Conservation (phyloP, 2,113 vertebrate species). For the Zootoca vivipara region DNA sequence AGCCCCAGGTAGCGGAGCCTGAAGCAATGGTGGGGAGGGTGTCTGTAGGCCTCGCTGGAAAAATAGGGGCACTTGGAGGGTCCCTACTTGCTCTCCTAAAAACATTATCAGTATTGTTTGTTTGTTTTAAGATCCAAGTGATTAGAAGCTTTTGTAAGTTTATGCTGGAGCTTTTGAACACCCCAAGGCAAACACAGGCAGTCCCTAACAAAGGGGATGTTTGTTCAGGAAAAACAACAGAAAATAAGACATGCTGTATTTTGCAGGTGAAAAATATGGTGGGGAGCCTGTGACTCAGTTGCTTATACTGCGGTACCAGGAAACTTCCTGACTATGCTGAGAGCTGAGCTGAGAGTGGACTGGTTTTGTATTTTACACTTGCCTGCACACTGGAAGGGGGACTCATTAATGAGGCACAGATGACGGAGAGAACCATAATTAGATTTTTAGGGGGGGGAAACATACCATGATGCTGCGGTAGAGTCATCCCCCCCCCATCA, state of each 20-base stretch:
- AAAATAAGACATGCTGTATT: background rate
- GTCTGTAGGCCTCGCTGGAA: too few relatives aligned
- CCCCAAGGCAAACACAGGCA: background rate
- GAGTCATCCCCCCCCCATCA: background rate
- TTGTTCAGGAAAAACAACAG: background rate
- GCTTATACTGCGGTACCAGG: background rate
- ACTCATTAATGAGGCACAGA: background rate
- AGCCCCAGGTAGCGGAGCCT: too few relatives aligned
- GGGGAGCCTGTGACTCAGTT: background rate
- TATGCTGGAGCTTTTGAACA: background rate
- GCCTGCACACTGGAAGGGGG: background rate
- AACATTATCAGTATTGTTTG: background rate
- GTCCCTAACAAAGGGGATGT: background rate
- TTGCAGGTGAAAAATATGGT: background rate
- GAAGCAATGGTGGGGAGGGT: too few relatives aligned
- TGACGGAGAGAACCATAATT: background rate
- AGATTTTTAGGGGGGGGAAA: rapidly evolving
- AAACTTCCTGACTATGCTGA: background rate
- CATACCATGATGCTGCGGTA: conserved; percentile 14
- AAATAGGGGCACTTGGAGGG: too few relatives aligned
- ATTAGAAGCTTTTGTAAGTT: background rate
- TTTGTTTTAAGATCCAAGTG: background rate
- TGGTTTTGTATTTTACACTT: background rate
- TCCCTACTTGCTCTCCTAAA: background rate
- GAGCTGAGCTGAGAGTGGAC: background rate